phyloP scores from a whole-genome alignment of 37 sponge, comb jelly and placozoan species.

The Petrosia ficiformis region DNA sequence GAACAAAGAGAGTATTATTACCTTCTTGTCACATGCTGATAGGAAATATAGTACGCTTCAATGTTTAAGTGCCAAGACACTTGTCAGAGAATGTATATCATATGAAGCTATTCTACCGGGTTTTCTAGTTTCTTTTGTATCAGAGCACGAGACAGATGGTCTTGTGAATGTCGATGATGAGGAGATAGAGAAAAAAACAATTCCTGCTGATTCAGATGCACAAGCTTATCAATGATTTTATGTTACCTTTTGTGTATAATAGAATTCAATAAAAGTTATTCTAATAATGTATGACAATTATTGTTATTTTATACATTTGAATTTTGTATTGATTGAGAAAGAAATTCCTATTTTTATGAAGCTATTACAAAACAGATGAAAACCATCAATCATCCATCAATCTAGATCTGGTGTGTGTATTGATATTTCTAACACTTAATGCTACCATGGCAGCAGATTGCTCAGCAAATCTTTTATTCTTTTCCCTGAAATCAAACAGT shows the following conservation, averaged over 20 bases:
- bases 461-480: constrained; percentile 81
- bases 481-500: constrained; percentile 30
- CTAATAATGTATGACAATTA: no score
- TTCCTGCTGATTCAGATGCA: no score
- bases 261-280: no score
- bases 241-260: no score
- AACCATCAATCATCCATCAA: no score
- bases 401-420: constrained; percentile 10
- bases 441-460: constrained; percentile 81
- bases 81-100: constrained; percentile 19
- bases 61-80: constrained; percentile 34
- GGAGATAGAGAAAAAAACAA: background rate
- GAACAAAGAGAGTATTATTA: constrained; percentile 1
- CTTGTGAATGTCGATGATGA: background rate
- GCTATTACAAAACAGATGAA: no score
- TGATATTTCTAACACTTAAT: constrained; percentile 26
- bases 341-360: no score
- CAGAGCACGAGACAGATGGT: constrained; percentile 51
- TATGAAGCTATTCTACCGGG: constrained; percentile 36
- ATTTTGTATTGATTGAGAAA: no score
- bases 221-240: no score
- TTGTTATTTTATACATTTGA: no score
- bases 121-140: constrained; percentile 36
- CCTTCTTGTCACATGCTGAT: background rate
- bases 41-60: constrained; percentile 35